Evolutionary conservation across 2,888 invertebrate species (phyloP), one percentile per base, ranked within the genome.

Genomic region (Argynnis bischoffii): DNA sequence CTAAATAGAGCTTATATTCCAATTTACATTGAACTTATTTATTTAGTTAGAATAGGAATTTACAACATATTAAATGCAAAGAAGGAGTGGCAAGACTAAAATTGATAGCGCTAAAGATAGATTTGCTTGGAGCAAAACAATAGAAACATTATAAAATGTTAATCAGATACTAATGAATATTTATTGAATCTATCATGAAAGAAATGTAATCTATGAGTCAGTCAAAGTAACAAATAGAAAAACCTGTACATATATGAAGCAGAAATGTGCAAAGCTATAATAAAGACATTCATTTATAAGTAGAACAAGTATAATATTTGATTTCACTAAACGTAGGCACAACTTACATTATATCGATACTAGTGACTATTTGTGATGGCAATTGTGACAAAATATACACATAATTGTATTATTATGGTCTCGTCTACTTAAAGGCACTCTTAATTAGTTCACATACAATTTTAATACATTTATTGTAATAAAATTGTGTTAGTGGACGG

Each of bases 311-410:
- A 55, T 53, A 53, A 53, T 48, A 56, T 69, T 54, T 60, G 31
- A 26, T 57, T 64, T 57, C 55, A 56, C 50, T 61, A 63, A 55
- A 65, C 18, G 35, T 57, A 65, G 60, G 61, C 65, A 69, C 78
- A 79, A 81, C 80, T 81, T 83, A 85, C 74, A 78, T 76, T 81
- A 85, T 81, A 80, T 80, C 81, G 83, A 86, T 81, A 78, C 87
- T 89, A 89, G 81, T 89, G 90, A 90, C 90, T 89, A 88, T 87
- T 75, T 74, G 79, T 75, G 80, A 89, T 89, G 89, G 89, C 89
- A 86, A 87, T 82, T 79, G 76, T 74, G 76, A 68, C 74, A 70
- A 63, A 48, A 59, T 48, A 50, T 60, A 47, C 35, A 60, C 21
- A 61, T 55, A 55, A 54, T 41, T 53, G 35, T 60, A 61, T 18